Evolutionary conservation across 2,888 invertebrate species (phyloP).

Genomic region (Empis livida): DNA sequence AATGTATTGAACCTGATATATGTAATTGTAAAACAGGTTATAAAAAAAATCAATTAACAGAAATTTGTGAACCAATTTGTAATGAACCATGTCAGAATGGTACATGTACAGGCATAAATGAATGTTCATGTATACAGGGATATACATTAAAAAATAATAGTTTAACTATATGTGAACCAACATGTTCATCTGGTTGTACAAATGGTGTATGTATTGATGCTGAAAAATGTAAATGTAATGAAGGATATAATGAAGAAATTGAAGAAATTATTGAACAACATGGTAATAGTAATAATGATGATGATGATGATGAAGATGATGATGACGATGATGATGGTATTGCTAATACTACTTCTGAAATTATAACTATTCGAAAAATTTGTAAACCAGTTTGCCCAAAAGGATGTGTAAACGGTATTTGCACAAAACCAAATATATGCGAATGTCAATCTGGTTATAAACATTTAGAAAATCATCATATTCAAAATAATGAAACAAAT

Average conservation of each 20-base stretch:
- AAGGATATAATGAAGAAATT: conserved; percentile 34
- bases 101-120: conserved; percentile 34
- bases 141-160: conserved; percentile 20
- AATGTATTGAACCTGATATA: conserved; percentile 42
- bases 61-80: conserved; percentile 31
- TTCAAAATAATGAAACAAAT: conserved; percentile 14
- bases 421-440: conserved; percentile 19
- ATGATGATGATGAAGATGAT: too few species aligned
- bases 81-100: conserved; percentile 23
- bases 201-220: conserved; percentile 20
- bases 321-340: conserved; percentile 15
- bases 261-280: background rate
- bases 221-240: conserved; percentile 42
- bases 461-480: conserved; percentile 9
- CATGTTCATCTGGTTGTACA: conserved; percentile 24
- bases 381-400: conserved; percentile 23
- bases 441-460: conserved; percentile 22
- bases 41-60: background rate
- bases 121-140: conserved; percentile 38
- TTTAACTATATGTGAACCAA: conserved; percentile 22
- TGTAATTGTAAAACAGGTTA: conserved; percentile 44
- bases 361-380: conserved; percentile 8
- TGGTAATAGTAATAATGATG: background rate
- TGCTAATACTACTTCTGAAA: conserved; percentile 14
- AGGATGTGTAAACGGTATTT: conserved; percentile 24